Evolutionary conservation across 2,888 invertebrate genomes (phyloP).

Genomic region (Apomyelois bistriatella): DNA sequence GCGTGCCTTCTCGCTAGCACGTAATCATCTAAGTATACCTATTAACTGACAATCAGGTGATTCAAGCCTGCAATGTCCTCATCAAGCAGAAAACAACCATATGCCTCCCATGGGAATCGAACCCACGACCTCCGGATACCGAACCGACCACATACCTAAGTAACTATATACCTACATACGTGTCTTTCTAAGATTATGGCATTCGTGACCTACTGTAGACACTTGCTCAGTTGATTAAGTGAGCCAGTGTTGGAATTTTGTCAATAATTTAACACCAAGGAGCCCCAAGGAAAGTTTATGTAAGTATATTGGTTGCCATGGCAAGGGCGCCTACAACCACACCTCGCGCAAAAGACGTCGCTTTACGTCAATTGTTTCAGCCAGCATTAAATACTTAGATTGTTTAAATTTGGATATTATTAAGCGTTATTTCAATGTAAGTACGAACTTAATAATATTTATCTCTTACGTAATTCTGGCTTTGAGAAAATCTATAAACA

Average conservation of each 20-base stretch:
- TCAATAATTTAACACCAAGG: constrained; percentile 58
- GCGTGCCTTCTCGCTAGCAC: too few species aligned
- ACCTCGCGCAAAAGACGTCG: constrained; percentile 52
- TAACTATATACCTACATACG: too few species aligned
- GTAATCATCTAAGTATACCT: too few species aligned
- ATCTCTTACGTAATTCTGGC: too few species aligned
- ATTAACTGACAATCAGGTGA: too few species aligned
- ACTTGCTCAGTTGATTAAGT: constrained; percentile 19
- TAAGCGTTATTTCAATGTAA: background rate
- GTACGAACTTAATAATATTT: background rate
- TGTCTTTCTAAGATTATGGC: background rate
- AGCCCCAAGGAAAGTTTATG: constrained; percentile 46
- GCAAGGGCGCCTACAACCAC: constrained; percentile 62
- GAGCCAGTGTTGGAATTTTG: constrained; percentile 50
- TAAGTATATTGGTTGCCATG: constrained; percentile 59
- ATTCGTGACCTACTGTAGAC: constrained; percentile 5
- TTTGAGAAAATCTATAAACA: too few species aligned
- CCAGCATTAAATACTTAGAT: background rate
- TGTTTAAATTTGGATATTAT: background rate
- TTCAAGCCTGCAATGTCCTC: too few species aligned
- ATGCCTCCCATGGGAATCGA: too few species aligned
- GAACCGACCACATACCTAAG: too few species aligned
- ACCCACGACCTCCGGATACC: too few species aligned
- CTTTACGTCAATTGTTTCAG: constrained; percentile 42
- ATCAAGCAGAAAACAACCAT: too few species aligned